phyloP scores from a whole-genome alignment of 2,113 vertebrate species.

The Cyanistes caeruleus region DNA sequence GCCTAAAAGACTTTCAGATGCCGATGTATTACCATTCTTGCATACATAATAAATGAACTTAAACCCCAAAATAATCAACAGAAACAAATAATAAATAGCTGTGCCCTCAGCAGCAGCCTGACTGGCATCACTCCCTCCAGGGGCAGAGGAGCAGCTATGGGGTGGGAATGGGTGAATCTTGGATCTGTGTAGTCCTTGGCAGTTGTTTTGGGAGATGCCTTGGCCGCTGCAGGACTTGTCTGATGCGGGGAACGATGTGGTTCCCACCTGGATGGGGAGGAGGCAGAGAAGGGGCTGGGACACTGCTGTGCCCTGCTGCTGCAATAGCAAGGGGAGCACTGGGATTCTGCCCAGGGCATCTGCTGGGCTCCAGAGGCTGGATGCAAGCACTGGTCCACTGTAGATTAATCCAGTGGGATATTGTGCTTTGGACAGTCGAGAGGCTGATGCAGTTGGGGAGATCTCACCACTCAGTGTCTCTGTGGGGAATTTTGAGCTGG shows the following conservation, averaged over 20 bases:
- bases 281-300: no score
- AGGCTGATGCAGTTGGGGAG: background rate
- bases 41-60: conserved; percentile 70
- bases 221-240: accelerated
- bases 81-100: conserved; percentile 25
- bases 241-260: background rate
- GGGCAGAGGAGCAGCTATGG: background rate
- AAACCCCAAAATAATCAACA: conserved; percentile 53
- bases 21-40: conserved; percentile 65
- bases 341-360: background rate
- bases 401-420: accelerated
- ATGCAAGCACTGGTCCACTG: accelerated
- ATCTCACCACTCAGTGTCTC: accelerated
- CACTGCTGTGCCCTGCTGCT: background rate
- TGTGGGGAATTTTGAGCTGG: background rate
- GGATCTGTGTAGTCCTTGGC: background rate
- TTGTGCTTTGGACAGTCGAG: background rate
- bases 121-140: background rate
- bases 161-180: background rate
- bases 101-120: background rate
- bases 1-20: conserved; percentile 72
- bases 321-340: accelerated
- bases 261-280: background rate
- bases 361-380: background rate
- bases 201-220: background rate